Evolutionary conservation across 2,113 vertebrate genomes (phyloP).

Genomic region (Eclectus roratus): DNA sequence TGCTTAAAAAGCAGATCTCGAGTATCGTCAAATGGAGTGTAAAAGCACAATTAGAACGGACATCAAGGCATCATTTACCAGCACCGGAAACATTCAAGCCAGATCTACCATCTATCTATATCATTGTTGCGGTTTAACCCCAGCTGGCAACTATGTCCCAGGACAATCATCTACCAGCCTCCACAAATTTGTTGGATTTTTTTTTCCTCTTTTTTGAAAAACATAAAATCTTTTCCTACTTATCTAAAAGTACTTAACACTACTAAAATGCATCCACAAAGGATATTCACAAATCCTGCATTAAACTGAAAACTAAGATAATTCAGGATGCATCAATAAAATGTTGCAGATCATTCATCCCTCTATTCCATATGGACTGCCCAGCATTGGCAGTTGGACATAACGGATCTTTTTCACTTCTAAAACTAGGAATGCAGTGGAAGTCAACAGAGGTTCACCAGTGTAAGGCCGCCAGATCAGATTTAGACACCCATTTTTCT

Average conservation of each 20-base stretch:
- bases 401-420: not conserved
- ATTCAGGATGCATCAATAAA: not conserved
- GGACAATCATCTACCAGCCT: not conserved
- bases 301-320: not conserved
- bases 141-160: not conserved
- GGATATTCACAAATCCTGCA: not conserved
- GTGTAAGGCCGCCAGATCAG: not conserved
- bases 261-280: not conserved
- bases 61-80: not conserved
- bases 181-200: not conserved
- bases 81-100: not conserved
- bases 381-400: not conserved
- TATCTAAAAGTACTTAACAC: not conserved
- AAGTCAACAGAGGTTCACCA: not conserved
- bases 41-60: not conserved
- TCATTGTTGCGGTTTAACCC: not conserved
- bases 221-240: not conserved
- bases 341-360: not conserved
- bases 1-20: not conserved
- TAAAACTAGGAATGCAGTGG: not conserved
- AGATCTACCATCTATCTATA: not conserved
- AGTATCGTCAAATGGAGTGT: not conserved
- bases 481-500: not conserved
- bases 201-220: not conserved
- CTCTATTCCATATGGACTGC: accelerated